phyloP scores from a whole-genome alignment of 2,797 vertebrate species.

The Acipenser oxyrinchus region DNA sequence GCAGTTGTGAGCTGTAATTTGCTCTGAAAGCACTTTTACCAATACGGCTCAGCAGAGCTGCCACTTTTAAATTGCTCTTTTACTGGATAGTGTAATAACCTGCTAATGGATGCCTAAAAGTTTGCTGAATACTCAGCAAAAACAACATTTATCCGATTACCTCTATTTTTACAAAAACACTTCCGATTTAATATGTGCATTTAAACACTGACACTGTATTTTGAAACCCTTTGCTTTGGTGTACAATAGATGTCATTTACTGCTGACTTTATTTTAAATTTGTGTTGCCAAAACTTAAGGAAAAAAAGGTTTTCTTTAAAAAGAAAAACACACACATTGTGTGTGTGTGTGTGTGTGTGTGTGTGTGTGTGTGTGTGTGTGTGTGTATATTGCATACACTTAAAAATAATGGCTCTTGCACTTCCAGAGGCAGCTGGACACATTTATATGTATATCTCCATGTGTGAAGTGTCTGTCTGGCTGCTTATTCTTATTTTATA shows the following conservation, averaged over 20 bases:
- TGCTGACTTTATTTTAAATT: too few species aligned
- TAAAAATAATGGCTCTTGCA: conserved; percentile 20
- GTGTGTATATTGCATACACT: conserved; percentile 25
- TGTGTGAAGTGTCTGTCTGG: neutral
- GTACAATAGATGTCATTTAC: too few species aligned
- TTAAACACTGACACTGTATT: neutral
- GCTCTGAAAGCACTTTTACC: conserved; percentile 5
- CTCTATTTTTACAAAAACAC: neutral
- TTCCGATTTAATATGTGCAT: neutral
- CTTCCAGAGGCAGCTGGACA: too few species aligned
- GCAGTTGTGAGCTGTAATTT: conserved; percentile 14
- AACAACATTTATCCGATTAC: neutral
- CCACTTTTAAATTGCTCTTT: neutral
- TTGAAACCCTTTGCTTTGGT: neutral
- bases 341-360: neutral
- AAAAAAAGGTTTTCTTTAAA: too few species aligned
- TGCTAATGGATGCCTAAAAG: conserved; percentile 13
- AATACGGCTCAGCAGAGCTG: conserved; percentile 9
- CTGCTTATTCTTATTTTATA: too few species aligned
- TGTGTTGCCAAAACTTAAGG: too few species aligned
- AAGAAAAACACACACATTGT: too few species aligned
- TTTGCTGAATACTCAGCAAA: conserved; percentile 22
- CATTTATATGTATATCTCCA: too few species aligned
- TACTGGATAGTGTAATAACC: conserved; percentile 9
- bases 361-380: conserved; percentile 7